phyloP scores from a whole-genome alignment of 2,888 invertebrate genomes.

The Hecatera dysodea region DNA sequence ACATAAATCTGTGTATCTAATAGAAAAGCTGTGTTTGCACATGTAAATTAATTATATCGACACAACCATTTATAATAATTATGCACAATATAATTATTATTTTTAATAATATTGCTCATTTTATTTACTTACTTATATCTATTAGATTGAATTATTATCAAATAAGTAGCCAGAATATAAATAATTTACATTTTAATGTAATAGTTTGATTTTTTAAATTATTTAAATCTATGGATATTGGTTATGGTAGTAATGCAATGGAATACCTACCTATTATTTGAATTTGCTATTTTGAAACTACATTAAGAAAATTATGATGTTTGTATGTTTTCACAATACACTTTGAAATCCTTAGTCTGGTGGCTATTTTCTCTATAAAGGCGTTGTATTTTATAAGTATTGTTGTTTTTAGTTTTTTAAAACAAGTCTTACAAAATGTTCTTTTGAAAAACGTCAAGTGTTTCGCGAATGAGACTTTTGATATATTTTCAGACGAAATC shows the following conservation, averaged over 20 bases:
- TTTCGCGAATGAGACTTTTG: not conserved
- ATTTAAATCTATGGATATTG: not conserved
- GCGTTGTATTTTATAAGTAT: slow-evolving; percentile 9
- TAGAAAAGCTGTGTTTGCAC: slow-evolving; percentile 52
- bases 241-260: not conserved
- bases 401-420: slow-evolving; percentile 19
- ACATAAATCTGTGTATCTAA: slow-evolving; percentile 7
- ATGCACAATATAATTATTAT: slow-evolving; percentile 53
- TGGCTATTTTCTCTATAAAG: not conserved
- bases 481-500: slow-evolving; percentile 20
- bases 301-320: not conserved
- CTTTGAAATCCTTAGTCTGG: not conserved
- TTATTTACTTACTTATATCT: slow-evolving; percentile 26
- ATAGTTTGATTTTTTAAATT: not conserved
- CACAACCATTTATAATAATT: slow-evolving; percentile 53
- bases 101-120: slow-evolving; percentile 55
- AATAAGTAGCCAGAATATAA: slow-evolving; percentile 14
- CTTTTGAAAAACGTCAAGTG: not conserved
- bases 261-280: not conserved
- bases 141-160: slow-evolving; percentile 26
- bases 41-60: slow-evolving; percentile 35
- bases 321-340: not conserved
- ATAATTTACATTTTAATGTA: not conserved
- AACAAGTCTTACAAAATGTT: slow-evolving; percentile 1
- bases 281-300: not conserved